These are phyloP conservation scores for Palythoa heliodiscus DNA, from an alignment of 92 coral and sea anemone species.

Conservation along the genomic window DNA sequence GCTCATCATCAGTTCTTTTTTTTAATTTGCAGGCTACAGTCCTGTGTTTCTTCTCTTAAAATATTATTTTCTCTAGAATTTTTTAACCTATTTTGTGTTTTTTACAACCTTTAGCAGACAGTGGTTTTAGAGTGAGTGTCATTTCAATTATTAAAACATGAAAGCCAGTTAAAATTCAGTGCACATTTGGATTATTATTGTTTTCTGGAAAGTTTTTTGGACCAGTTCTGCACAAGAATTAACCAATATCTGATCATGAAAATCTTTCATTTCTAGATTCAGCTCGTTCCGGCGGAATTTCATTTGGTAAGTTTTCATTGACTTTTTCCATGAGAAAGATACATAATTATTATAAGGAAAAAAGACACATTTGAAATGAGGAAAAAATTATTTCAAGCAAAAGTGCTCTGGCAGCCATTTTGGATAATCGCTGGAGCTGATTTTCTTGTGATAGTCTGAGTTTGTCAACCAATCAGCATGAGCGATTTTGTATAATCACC, in stretches of 20 bases:
- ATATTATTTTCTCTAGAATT: conserved; percentile 15
- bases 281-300: conserved; percentile 30
- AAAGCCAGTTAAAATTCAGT: conserved; percentile 20
- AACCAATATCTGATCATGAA: conserved; percentile 27
- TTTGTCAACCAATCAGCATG: conserved; percentile 32
- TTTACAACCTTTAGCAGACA: conserved; percentile 21
- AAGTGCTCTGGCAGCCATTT: conserved; percentile 33
- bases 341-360: conserved; percentile 13
- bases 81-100: conserved; percentile 18
- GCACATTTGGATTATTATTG: conserved; percentile 12
- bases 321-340: not conserved
- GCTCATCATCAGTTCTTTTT: conserved; percentile 9
- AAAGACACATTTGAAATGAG: conserved; percentile 23
- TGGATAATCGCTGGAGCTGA: conserved; percentile 34
- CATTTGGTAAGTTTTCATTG: conserved; percentile 21
- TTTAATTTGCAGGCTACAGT: conserved; percentile 14
- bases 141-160: conserved; percentile 18
- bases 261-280: conserved; percentile 26
- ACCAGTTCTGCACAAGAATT: conserved; percentile 18
- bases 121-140: conserved; percentile 22
- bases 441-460: conserved; percentile 31
- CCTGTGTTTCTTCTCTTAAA: conserved; percentile 12
- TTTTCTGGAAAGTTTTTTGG: conserved; percentile 17
- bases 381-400: conserved; percentile 32
- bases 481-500: conserved; percentile 34